Conservation (phyloP, 2,888 invertebrate genomes). For the Diaphora mendica region DNA sequence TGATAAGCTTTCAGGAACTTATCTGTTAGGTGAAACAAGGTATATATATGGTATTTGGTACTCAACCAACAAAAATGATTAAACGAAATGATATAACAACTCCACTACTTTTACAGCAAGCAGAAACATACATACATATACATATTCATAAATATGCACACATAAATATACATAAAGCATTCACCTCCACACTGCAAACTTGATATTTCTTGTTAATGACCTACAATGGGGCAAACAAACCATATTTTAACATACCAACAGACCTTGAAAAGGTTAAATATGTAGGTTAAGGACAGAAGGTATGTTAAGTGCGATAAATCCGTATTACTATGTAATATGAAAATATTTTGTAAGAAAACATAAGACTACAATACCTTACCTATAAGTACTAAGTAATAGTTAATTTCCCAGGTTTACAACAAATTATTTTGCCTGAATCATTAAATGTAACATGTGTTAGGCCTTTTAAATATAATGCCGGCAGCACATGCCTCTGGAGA, state of each 20-base stretch:
- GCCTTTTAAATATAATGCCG: no score
- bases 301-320: background rate
- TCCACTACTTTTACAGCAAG: slow-evolving; percentile 21
- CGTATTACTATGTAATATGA: background rate
- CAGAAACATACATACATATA: slow-evolving; percentile 23
- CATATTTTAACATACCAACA: slow-evolving; percentile 35
- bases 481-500: no score
- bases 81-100: background rate
- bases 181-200: slow-evolving; percentile 64
- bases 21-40: no score
- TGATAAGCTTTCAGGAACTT: no score
- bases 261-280: background rate
- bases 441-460: background rate
- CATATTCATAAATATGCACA: slow-evolving; percentile 33
- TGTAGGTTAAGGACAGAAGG: background rate
- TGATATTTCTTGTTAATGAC: slow-evolving; percentile 69
- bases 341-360: background rate
- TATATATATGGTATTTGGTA: background rate
- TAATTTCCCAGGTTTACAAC: background rate
- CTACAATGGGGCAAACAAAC: slow-evolving; percentile 67
- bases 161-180: slow-evolving; percentile 39
- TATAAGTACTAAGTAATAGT: no score
- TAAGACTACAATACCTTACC: background rate
- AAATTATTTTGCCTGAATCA: background rate
- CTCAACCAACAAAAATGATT: no score